phyloP scores from a whole-genome alignment of 2,113 vertebrate genomes.

The Pteronura brasiliensis region DNA sequence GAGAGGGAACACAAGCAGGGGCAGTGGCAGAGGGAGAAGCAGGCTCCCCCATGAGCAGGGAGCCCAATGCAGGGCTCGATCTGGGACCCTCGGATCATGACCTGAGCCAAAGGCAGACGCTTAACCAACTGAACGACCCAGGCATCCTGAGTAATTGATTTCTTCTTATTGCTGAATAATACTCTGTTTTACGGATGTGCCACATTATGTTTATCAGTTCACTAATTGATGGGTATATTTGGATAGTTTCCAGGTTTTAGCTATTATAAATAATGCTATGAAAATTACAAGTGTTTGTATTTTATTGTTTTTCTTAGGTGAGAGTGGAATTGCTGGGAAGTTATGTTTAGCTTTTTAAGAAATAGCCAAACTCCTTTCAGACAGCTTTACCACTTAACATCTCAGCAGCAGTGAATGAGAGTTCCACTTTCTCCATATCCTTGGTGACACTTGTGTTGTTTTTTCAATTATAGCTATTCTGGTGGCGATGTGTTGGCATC shows the following conservation, averaged over 20 bases:
- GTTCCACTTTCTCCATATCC: background rate
- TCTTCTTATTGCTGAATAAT: conserved; percentile 1
- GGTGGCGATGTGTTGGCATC: background rate
- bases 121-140: background rate
- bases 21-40: background rate
- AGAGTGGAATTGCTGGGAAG: background rate
- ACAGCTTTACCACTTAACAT: background rate
- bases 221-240: background rate
- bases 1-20: background rate
- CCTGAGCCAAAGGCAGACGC: background rate
- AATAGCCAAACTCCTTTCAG: background rate
- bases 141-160: background rate
- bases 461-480: background rate
- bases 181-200: background rate
- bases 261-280: background rate
- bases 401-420: background rate
- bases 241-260: background rate
- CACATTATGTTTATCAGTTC: background rate
- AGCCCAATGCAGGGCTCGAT: too few relatives aligned
- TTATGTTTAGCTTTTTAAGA: conserved; percentile 11
- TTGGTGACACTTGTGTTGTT: background rate
- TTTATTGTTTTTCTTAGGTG: background rate
- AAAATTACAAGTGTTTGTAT: background rate
- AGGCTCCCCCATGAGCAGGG: background rate
- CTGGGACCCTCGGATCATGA: background rate